Conservation (phyloP, 2,113 vertebrate genomes). For the Myiozetetes cayanensis region DNA sequence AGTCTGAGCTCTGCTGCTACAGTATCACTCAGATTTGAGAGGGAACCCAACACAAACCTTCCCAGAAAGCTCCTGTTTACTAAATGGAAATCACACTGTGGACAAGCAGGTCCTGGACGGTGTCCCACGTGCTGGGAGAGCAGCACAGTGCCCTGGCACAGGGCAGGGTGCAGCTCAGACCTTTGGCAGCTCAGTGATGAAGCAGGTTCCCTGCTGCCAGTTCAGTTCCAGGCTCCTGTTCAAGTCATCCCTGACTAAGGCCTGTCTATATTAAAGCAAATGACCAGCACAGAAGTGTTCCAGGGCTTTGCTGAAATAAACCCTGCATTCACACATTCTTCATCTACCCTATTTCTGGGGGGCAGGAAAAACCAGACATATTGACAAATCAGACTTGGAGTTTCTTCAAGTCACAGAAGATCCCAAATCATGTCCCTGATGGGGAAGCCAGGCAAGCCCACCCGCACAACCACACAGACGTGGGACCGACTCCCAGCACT, state of each 20-base stretch:
- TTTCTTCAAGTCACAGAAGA: neutral
- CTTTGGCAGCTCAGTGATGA: neutral
- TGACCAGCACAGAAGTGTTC: neutral
- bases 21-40: neutral
- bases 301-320: neutral
- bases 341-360: neutral
- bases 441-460: neutral
- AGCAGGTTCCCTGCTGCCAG: neutral
- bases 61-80: constrained; percentile 30
- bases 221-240: neutral
- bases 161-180: neutral
- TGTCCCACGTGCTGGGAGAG: neutral
- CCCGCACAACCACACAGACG: accelerated
- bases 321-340: neutral
- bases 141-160: neutral
- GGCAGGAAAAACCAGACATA: neutral
- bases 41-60: neutral
- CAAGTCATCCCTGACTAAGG: neutral
- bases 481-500: neutral
- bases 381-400: neutral
- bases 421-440: neutral
- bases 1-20: neutral
- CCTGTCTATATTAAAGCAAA: neutral
- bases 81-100: neutral
- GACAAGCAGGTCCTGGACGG: neutral